A percentile compares a stretch with the other conserved stretches of the same genome.
These are phyloP conservation scores for Listronotus bonariensis DNA, from an alignment of 1,140 invertebrate species.

Conservation along the genomic window DNA sequence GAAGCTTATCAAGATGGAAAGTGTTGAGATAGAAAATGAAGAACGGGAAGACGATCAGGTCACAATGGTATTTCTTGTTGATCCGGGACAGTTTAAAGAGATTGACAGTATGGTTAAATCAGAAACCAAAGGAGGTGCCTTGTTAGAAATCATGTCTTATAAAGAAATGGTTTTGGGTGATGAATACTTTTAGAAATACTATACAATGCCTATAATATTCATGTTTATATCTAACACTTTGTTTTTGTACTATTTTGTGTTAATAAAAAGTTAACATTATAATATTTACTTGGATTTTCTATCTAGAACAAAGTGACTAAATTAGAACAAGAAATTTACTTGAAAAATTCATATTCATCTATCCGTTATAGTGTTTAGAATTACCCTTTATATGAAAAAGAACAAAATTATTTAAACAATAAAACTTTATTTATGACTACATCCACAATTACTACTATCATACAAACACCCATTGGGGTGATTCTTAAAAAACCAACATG, in stretches of 20 bases:
- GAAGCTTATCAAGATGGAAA: constrained; percentile 73
- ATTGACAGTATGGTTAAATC: constrained; percentile 83
- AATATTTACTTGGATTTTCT: too few relatives aligned
- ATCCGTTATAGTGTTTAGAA: too few relatives aligned
- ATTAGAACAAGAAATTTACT: too few relatives aligned
- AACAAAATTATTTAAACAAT: background rate
- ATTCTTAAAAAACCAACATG: constrained; percentile 85
- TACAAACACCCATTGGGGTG: constrained; percentile 90
- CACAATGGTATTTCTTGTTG: constrained; percentile 83
- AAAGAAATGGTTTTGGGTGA: constrained; percentile 69
- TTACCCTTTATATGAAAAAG: too few relatives aligned
- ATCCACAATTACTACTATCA: constrained; percentile 68
- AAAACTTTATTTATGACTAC: constrained; percentile 63
- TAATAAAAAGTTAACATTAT: too few relatives aligned
- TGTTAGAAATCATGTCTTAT: constrained; percentile 86
- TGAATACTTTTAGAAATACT: constrained; percentile 38
- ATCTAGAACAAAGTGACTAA: too few relatives aligned
- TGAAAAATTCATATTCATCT: too few relatives aligned
- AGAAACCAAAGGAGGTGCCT: constrained; percentile 86
- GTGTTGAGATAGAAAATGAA: constrained; percentile 76
- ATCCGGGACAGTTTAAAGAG: constrained; percentile 90
- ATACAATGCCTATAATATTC: background rate
- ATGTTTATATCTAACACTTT: too few relatives aligned
- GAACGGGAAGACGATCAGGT: constrained; percentile 77
- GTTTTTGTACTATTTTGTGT: too few relatives aligned